Base-by-base conservation (phyloP, 2,888 invertebrate genomes). In the Torymus tubicola region DNA sequence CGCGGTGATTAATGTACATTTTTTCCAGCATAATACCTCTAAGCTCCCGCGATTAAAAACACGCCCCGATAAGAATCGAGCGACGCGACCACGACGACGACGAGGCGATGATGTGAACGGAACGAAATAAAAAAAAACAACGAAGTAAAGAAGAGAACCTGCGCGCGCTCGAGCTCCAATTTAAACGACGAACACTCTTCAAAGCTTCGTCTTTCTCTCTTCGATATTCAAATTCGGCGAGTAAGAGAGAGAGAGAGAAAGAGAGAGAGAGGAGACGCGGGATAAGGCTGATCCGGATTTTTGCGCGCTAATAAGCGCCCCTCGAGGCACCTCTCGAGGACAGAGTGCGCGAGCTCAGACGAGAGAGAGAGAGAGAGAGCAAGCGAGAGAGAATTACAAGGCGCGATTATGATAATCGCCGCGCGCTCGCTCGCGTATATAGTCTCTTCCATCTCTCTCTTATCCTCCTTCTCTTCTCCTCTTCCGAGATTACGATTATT, bases 321-420 rank as follows among this genome's bases (percentile, higher is more conserved):
- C 73, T 55, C 18, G 18, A 67, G 70, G 31, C 42, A 42, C 42
- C 42, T 42, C 42, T 42, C 42, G 42, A 42, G 42, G 42, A 42
- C 42, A 42, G 42, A 42, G 42, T 42, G 42, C 42, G 16, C 61
- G 53, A 61, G 70, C 42, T n/a, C 64, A 18, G 12, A 14, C 8
- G 64, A n/a, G 18, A 31, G 60, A 68, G 75, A 60, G 68, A 75
- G 60, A 63, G 63, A 63, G 31, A 31, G 63, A 57, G 63, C 24
- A 13, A 31, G 31, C 13, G 63, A 21, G 21, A 31, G 63, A 24
- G 81, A 81, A 81, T 82, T 80, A 77, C 82, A 77, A 82, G 82
- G 79, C 76, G 79, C 82, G 82, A 82, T 82, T 82, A 82, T 82
- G 77, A 82, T 82, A 82, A 82, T 82, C 82, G 79, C 50, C 67